Conservation (phyloP, 2,888 invertebrate genomes). For the Lepetodrilus schrolli region DNA sequence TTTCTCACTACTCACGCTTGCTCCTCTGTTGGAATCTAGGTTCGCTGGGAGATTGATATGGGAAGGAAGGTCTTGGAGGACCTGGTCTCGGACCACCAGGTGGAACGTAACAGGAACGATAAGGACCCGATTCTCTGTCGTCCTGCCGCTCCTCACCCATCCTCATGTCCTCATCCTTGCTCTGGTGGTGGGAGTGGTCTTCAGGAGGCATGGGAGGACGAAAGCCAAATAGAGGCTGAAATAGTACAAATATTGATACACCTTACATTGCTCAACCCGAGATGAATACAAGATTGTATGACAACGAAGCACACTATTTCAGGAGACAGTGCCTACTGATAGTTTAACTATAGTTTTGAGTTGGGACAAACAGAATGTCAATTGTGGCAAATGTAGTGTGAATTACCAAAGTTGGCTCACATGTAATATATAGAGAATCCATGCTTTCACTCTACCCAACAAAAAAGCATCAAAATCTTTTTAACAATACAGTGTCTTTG, state of each 20-base stretch:
- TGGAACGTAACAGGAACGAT: too few species aligned
- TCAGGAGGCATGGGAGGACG: not conserved
- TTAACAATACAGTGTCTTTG: not conserved
- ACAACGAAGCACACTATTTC: too few species aligned
- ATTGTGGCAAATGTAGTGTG: too few species aligned
- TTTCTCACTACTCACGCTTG: not conserved
- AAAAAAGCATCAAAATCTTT: not conserved
- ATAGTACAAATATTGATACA: too few species aligned
- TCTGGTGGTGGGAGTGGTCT: slow-evolving; percentile 35
- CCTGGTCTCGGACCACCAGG: not conserved
- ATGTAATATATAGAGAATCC: too few species aligned
- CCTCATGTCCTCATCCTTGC: slow-evolving; percentile 31
- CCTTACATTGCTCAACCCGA: too few species aligned
- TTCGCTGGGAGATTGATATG: slow-evolving; percentile 13
- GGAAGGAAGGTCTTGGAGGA: slow-evolving; percentile 5
- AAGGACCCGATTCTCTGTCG: not conserved
- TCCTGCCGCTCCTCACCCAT: slow-evolving; percentile 10
- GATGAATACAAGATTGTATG: too few species aligned
- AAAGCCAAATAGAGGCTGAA: slow-evolving; percentile 5
- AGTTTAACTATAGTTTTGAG: too few species aligned
- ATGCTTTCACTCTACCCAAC: too few species aligned
- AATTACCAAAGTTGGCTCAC: too few species aligned
- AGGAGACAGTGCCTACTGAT: too few species aligned
- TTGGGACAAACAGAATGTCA: too few species aligned
- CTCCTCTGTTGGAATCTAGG: slow-evolving; percentile 45